A percentile compares a stretch with the other conserved stretches of the same genome.
Conservation (phyloP, 2,113 vertebrate species). For the Brachyistius frenatus region DNA sequence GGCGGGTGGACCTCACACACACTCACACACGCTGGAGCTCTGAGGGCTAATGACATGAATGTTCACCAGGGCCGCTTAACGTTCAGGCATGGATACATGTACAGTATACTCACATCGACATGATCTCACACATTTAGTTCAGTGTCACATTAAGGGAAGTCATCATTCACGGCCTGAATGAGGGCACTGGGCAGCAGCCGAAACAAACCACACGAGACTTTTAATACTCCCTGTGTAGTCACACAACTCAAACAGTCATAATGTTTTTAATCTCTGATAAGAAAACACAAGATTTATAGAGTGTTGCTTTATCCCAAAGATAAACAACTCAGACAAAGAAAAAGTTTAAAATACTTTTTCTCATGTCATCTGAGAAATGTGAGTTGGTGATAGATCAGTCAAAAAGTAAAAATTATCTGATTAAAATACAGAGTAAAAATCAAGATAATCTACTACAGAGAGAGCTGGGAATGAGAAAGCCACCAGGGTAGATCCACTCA, state of each 20-base stretch:
- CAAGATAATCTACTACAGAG: slow-evolving; percentile 39
- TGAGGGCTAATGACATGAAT: slow-evolving; percentile 71
- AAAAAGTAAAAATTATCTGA: slow-evolving; percentile 19
- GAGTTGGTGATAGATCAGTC: slow-evolving; percentile 42
- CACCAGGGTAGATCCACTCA: slow-evolving; percentile 53
- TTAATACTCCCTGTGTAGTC: not conserved
- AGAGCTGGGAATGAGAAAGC: slow-evolving; percentile 46
- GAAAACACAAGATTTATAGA: too few relatives aligned
- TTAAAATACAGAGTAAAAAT: slow-evolving; percentile 42
- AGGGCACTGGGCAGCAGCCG: slow-evolving; percentile 55
- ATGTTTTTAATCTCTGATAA: too few relatives aligned
- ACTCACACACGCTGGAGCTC: slow-evolving; percentile 36
- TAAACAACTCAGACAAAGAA: not conserved
- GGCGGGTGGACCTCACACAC: slow-evolving; percentile 56
- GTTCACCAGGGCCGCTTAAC: slow-evolving; percentile 63
- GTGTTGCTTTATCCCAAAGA: not conserved
- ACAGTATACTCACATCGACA: slow-evolving; percentile 34
- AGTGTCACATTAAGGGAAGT: slow-evolving; percentile 74
- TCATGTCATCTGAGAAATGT: slow-evolving; percentile 16
- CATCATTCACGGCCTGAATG: slow-evolving; percentile 64
- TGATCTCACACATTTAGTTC: slow-evolving; percentile 64
- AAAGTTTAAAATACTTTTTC: slow-evolving; percentile 22
- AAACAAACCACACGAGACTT: slow-evolving; percentile 29
- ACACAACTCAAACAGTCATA: not conserved
- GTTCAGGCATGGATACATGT: slow-evolving; percentile 50